These are phyloP conservation scores for Platyscapa corneri DNA, from an alignment of 1,140 invertebrate genomes.

Conservation along the genomic window DNA sequence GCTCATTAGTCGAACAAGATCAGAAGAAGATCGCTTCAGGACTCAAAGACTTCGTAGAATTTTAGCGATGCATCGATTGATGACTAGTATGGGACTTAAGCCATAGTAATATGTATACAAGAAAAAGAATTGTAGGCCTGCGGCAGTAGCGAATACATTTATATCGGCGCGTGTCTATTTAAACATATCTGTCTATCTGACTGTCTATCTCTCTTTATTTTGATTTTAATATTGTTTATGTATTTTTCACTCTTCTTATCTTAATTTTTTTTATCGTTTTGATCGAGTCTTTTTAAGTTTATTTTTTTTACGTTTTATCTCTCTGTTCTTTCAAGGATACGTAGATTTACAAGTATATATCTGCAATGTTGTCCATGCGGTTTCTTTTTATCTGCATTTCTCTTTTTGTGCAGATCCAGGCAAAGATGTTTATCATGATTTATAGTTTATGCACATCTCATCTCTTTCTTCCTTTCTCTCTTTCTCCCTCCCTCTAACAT, in stretches of 20 bases:
- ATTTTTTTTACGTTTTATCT: constrained; percentile 29
- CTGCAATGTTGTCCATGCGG: background rate
- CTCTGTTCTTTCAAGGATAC: constrained; percentile 16
- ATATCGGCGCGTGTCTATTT: constrained; percentile 38
- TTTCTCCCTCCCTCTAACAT: too few relatives aligned
- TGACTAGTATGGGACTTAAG: constrained; percentile 69
- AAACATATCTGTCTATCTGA: constrained; percentile 55
- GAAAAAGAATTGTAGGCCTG: constrained; percentile 59
- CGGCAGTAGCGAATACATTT: constrained; percentile 58
- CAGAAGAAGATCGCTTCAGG: constrained; percentile 53
- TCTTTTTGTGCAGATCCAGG: constrained; percentile 65
- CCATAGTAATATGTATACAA: constrained; percentile 68
- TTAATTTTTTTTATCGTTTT: constrained; percentile 41
- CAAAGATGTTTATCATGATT: constrained; percentile 74
- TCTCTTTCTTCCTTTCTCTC: constrained; percentile 48
- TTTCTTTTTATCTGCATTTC: constrained; percentile 47
- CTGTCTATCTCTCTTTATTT: constrained; percentile 39
- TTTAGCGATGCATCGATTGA: constrained; percentile 70
- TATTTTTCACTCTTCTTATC: constrained; percentile 35
- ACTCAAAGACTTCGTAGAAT: constrained; percentile 64
- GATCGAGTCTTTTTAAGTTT: constrained; percentile 42
- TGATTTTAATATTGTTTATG: constrained; percentile 39
- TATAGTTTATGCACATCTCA: constrained; percentile 70
- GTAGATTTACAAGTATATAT: background rate
- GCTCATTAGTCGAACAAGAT: constrained; percentile 63